Percentiles rank a stretch among this genome's conserved stretches.
These are phyloP conservation scores for Tachina grossa DNA, from an alignment of 2,888 invertebrate genomes.

Conservation along the genomic window DNA sequence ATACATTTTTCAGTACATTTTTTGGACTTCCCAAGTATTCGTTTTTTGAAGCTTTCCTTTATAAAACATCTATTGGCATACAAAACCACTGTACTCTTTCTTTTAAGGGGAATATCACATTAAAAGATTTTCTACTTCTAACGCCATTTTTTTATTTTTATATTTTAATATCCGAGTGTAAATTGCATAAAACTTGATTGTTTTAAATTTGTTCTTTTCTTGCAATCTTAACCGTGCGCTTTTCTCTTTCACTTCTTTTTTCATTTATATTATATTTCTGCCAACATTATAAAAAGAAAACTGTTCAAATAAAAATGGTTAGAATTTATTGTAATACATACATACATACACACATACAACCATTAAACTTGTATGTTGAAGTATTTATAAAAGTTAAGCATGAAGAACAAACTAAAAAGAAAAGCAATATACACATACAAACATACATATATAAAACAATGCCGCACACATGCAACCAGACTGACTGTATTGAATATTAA, in stretches of 20 bases:
- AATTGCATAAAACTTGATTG: slow-evolving; percentile 67
- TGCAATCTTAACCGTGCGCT: slow-evolving; percentile 3
- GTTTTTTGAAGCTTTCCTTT: too few species aligned
- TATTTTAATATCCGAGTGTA: slow-evolving; percentile 46
- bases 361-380: background rate
- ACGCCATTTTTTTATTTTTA: background rate
- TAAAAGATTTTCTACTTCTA: background rate
- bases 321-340: slow-evolving; percentile 7
- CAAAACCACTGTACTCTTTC: slow-evolving; percentile 17
- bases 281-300: background rate
- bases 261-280: background rate
- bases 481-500: slow-evolving; percentile 53
- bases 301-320: slow-evolving; percentile 19
- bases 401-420: slow-evolving; percentile 7
- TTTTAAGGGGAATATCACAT: background rate
- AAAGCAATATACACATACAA: background rate
- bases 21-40: too few species aligned
- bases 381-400: slow-evolving; percentile 36
- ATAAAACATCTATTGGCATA: too few species aligned
- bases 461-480: slow-evolving; percentile 13
- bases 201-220: slow-evolving; percentile 55
- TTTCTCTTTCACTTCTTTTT: background rate
- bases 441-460: slow-evolving; percentile 8
- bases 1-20: too few species aligned
- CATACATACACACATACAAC: background rate